Percentiles rank a stretch among this genome's conserved stretches.
Evolutionary conservation across 2,888 invertebrate genomes (phyloP).

Genomic region (Glyphotaelius pellucidus): DNA sequence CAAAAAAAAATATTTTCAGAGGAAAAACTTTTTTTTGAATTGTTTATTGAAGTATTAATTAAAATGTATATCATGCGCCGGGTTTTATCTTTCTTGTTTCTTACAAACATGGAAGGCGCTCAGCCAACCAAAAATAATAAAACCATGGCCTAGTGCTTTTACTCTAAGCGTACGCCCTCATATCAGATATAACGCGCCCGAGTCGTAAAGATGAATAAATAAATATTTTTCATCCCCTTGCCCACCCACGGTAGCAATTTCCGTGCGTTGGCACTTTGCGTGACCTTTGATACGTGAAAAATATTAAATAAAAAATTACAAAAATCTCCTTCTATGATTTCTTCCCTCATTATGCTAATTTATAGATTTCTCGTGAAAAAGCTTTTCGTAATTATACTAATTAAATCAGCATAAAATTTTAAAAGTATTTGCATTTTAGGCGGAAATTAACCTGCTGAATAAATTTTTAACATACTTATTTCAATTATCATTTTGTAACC

Average conservation of each 20-base stretch:
- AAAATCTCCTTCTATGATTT: neutral
- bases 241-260: neutral
- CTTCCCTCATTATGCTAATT: neutral
- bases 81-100: neutral
- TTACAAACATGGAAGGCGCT: neutral
- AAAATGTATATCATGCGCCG: neutral
- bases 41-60: neutral
- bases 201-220: slow-evolving; percentile 20
- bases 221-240: neutral
- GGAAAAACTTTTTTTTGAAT: neutral
- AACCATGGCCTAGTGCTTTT: neutral
- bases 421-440: neutral
- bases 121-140: neutral
- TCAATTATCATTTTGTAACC: neutral
- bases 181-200: slow-evolving; percentile 2
- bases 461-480: neutral
- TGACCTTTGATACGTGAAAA: neutral
- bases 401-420: neutral
- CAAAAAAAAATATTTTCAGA: too few species aligned
- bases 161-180: neutral
- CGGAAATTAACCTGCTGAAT: neutral
- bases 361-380: neutral
- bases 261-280: neutral
- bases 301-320: neutral
- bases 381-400: neutral